Evolutionary conservation across 2,888 invertebrate genomes (phyloP).

Genomic region (Oscheius sp.): DNA sequence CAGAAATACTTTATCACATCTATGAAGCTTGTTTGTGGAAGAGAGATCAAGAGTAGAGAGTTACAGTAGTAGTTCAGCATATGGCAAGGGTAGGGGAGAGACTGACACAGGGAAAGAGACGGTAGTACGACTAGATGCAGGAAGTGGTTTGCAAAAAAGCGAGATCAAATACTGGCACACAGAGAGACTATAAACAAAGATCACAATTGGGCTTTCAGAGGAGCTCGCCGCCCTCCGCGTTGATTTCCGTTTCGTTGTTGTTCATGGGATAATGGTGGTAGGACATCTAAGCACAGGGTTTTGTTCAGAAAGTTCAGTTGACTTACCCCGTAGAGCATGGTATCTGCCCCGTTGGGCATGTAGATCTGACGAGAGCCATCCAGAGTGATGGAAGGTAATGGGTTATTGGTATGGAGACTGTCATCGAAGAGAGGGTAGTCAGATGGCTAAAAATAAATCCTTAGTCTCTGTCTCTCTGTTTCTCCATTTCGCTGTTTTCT

Average conservation of each 20-base stretch:
- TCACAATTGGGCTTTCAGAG: not conserved
- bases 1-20: conserved; percentile 6
- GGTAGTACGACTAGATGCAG: conserved; percentile 1
- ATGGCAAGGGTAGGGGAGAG: not conserved
- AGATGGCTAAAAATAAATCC: conserved; percentile 20
- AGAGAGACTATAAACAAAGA: not conserved
- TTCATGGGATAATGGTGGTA: conserved; percentile 21
- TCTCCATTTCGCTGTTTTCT: not conserved
- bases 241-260: conserved; percentile 21
- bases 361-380: conserved; percentile 2
- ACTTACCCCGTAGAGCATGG: conserved; percentile 25
- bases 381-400: conserved; percentile 28
- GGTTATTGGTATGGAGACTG: not conserved
- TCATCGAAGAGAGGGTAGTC: conserved; percentile 37
- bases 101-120: conserved; percentile 6
- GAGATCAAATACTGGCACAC: not conserved
- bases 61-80: not conserved
- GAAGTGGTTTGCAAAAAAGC: not conserved
- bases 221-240: not conserved
- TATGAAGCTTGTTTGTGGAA: not conserved
- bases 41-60: conserved; percentile 12
- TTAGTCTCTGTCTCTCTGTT: not conserved
- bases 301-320: not conserved
- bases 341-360: conserved; percentile 1
- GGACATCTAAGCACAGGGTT: conserved; percentile 2